Conservation (phyloP, 2,113 vertebrate genomes). For the Synodontis membranacea region DNA sequence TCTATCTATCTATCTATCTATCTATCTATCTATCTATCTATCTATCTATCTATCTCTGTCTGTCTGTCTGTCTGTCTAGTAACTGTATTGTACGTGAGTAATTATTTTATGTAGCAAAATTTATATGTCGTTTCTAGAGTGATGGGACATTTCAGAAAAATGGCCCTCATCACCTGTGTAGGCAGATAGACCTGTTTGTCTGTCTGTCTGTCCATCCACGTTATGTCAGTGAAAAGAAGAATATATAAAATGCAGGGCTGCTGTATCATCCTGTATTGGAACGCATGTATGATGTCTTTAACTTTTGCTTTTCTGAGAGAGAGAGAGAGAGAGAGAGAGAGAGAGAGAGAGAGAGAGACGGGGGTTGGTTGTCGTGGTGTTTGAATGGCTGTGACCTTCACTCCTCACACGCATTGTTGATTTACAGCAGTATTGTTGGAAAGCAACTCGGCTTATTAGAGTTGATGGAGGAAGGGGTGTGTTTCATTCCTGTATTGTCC, state of each 20-base stretch:
- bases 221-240: not conserved
- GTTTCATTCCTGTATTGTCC: constrained; percentile 20
- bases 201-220: not conserved
- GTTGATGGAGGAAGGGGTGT: not conserved
- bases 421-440: constrained; percentile 25
- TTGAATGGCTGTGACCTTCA: constrained; percentile 37
- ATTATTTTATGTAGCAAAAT: not conserved
- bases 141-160: no score
- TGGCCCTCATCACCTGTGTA: not conserved
- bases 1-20: no score
- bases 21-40: not conserved
- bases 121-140: not conserved
- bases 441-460: constrained; percentile 2
- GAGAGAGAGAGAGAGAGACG: not conserved
- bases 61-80: not conserved
- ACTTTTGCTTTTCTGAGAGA: not conserved
- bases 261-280: not conserved
- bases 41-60: not conserved
- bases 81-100: not conserved
- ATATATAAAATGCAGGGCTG: no score
- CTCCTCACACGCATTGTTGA: constrained; percentile 5
- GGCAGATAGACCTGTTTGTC: not conserved
- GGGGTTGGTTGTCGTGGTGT: not conserved
- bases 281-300: not conserved
- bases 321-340: not conserved